Evolutionary conservation across 2,113 vertebrate species (phyloP).

Genomic region (Clarias macrocephalus): DNA sequence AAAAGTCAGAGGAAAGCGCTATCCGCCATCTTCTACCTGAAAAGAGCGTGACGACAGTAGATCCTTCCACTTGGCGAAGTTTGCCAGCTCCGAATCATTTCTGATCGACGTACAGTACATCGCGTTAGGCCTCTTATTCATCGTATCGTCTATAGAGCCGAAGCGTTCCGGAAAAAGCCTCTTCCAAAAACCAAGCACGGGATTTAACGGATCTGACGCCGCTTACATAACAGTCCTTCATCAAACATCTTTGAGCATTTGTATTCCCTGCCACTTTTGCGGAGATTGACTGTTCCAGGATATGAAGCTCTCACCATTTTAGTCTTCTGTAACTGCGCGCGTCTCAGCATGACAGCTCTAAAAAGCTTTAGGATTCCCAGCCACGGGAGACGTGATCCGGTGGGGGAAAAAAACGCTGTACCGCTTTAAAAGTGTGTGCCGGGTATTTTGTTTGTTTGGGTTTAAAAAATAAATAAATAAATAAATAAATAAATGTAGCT

Average conservation of each 20-base stretch:
- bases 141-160: neutral
- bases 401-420: neutral
- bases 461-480: no score
- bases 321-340: neutral
- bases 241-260: slow-evolving; percentile 20
- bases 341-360: slow-evolving; percentile 15
- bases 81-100: neutral
- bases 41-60: neutral
- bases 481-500: no score
- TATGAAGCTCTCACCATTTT: neutral
- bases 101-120: slow-evolving; percentile 5
- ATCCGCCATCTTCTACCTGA: no score
- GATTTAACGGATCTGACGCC: neutral
- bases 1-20: no score
- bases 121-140: neutral
- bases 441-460: neutral
- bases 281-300: slow-evolving; percentile 32
- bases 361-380: neutral
- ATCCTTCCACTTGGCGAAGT: neutral
- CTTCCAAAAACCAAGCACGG: neutral
- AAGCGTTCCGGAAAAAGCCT: neutral
- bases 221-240: slow-evolving; percentile 11
- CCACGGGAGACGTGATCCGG: neutral
- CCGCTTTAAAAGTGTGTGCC: neutral
- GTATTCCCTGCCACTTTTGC: neutral